phyloP scores from a whole-genome alignment of 2,797 vertebrate species.

The Aulostomus chinensis region DNA sequence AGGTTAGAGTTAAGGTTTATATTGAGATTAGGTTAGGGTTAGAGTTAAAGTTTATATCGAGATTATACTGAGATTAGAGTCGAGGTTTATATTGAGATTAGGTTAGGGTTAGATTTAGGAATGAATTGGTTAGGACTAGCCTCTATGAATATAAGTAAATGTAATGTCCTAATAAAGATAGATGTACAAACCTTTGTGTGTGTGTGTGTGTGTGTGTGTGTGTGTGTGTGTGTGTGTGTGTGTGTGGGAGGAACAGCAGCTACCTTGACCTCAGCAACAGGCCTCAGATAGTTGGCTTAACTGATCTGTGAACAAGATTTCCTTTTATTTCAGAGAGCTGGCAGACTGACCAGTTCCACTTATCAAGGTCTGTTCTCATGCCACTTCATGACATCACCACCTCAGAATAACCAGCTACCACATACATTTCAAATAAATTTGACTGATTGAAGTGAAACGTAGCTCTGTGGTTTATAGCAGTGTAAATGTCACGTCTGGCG shows the following conservation, averaged over 20 bases:
- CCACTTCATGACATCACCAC: slow-evolving; percentile 39
- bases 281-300: slow-evolving; percentile 29
- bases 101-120: no score
- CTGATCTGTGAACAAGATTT: slow-evolving; percentile 39
- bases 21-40: no score
- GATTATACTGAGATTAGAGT: no score
- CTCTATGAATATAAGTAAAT: no score
- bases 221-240: background rate
- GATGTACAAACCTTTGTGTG: slow-evolving; percentile 2
- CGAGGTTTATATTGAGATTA: no score
- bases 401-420: slow-evolving; percentile 3
- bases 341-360: slow-evolving; percentile 1
- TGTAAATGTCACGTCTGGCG: no score
- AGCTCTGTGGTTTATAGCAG: no score
- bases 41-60: no score
- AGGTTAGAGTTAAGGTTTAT: no score
- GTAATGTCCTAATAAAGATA: no score
- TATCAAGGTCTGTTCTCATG: slow-evolving; percentile 34
- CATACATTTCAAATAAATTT: slow-evolving; percentile 12
- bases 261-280: slow-evolving; percentile 47
- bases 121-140: no score
- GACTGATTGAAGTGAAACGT: no score
- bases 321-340: slow-evolving; percentile 52
- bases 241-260: slow-evolving; percentile 40
- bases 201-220: background rate